A percentile compares a stretch with the other conserved stretches of the same genome.
Conservation (phyloP, 1,140 invertebrate genomes). For the Calosoma granatense region DNA sequence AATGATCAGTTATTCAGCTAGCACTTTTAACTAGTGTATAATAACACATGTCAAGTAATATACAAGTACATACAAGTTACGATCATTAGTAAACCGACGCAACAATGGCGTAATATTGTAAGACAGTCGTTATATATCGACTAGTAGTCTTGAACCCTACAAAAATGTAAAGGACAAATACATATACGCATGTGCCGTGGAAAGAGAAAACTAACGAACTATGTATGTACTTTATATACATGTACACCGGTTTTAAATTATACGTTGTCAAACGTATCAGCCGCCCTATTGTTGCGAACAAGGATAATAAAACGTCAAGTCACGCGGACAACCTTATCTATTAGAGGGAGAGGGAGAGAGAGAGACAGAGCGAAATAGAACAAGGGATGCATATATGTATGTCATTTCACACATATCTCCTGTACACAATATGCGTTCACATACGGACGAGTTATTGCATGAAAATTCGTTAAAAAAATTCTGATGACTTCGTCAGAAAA, state of each 20-base stretch:
- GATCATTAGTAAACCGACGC: too few relatives aligned
- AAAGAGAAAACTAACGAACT: too few relatives aligned
- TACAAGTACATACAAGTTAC: too few relatives aligned
- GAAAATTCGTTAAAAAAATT: not conserved
- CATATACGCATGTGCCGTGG: too few relatives aligned
- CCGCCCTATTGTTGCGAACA: not conserved
- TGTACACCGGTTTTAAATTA: not conserved
- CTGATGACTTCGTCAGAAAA: not conserved
- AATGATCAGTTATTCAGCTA: too few relatives aligned
- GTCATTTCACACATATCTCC: not conserved
- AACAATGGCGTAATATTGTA: too few relatives aligned
- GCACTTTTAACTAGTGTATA: too few relatives aligned
- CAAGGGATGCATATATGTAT: not conserved
- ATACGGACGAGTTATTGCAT: not conserved
- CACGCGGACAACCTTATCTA: not conserved
- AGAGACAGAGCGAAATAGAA: not conserved
- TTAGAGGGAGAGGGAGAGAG: not conserved
- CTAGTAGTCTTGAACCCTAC: too few relatives aligned
- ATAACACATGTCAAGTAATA: too few relatives aligned
- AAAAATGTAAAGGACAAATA: too few relatives aligned
- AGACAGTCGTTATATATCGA: too few relatives aligned
- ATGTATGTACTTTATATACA: not conserved
- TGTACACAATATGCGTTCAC: not conserved
- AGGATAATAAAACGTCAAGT: not conserved
- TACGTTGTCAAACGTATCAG: not conserved